Evolutionary conservation across 2,113 vertebrate species (phyloP).

Genomic region (Oxyruncus cristatus): DNA sequence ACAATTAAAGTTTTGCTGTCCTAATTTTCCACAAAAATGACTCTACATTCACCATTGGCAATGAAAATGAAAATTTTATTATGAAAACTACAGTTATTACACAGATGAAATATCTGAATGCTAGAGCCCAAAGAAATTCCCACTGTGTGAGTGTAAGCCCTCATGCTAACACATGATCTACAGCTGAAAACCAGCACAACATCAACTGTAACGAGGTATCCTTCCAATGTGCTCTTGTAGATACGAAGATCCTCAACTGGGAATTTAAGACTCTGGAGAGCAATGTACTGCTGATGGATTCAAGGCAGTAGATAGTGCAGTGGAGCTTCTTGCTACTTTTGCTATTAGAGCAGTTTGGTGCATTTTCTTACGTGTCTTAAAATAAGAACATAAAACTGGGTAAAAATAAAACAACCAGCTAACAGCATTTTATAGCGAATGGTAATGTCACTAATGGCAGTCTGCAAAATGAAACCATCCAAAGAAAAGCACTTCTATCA

Average conservation of each 20-base stretch:
- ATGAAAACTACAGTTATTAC: not conserved
- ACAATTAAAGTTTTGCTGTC: not conserved
- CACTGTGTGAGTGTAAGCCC: not conserved
- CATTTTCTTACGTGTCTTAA: not conserved
- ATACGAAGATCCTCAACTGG: not conserved
- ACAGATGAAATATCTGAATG: not conserved
- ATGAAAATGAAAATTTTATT: not conserved
- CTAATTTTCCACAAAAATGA: not conserved
- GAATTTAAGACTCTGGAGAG: not conserved
- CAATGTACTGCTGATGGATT: not conserved
- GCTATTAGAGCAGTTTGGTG: not conserved
- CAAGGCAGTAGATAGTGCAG: not conserved
- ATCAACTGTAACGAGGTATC: not conserved
- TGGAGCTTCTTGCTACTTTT: not conserved
- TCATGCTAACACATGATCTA: not conserved
- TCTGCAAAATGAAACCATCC: not conserved
- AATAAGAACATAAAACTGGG: not conserved
- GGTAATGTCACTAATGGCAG: not conserved
- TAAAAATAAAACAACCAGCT: not conserved
- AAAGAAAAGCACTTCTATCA: not conserved
- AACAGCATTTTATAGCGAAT: not conserved
- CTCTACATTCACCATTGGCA: not conserved
- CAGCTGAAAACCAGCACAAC: not conserved
- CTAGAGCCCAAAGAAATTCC: conserved; percentile 4
- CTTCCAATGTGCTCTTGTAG: not conserved